Evolutionary conservation across 2,888 invertebrate genomes (phyloP).

Genomic region (Meiosimyza platycephala): DNA sequence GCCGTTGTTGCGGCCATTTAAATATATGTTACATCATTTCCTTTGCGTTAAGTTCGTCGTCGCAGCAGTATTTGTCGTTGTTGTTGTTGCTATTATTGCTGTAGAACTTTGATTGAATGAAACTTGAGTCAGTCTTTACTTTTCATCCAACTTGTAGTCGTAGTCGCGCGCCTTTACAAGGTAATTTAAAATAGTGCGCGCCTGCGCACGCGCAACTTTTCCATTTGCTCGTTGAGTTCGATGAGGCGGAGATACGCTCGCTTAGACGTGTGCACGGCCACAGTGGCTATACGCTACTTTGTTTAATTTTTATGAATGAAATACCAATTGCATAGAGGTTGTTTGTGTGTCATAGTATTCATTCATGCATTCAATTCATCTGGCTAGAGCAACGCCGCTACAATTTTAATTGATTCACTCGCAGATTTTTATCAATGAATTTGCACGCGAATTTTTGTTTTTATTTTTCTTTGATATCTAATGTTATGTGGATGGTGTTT

Average conservation of each 20-base stretch:
- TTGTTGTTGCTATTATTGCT: background rate
- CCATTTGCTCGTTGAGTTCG: background rate
- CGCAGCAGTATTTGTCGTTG: background rate
- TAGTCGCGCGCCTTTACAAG: too few species aligned
- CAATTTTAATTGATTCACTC: slow-evolving; percentile 31
- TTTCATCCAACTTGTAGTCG: background rate
- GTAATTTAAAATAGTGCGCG: background rate
- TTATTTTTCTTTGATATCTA: too few species aligned
- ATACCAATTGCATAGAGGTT: background rate
- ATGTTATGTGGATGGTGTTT: too few species aligned
- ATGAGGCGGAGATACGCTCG: slow-evolving; percentile 20
- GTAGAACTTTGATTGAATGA: slow-evolving; percentile 14
- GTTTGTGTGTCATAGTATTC: background rate
- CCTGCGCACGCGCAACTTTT: too few species aligned
- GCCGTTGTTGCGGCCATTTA: slow-evolving; percentile 3
- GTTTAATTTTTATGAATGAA: slow-evolving; percentile 26
- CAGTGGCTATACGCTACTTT: background rate
- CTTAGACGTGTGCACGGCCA: slow-evolving; percentile 1
- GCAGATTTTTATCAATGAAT: slow-evolving; percentile 35
- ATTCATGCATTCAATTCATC: slow-evolving; percentile 10
- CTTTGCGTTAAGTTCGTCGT: background rate
- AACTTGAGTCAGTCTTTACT: slow-evolving; percentile 10
- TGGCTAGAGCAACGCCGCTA: background rate
- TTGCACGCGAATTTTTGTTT: slow-evolving; percentile 17
- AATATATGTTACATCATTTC: slow-evolving; percentile 30